These are phyloP conservation scores for Nomia melanderi DNA, from an alignment of 1,140 invertebrate genomes.

Conservation along the genomic window DNA sequence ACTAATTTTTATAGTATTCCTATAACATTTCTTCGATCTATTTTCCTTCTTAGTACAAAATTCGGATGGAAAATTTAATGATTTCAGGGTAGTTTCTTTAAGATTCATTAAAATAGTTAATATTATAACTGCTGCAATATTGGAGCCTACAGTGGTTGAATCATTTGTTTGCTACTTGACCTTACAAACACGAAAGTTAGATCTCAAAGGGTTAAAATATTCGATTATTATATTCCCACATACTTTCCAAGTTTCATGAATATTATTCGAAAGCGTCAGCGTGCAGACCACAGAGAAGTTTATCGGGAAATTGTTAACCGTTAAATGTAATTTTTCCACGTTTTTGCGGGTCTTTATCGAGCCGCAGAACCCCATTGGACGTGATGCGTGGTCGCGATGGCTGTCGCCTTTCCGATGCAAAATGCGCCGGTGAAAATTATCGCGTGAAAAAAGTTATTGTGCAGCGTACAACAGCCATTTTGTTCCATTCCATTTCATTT, in stretches of 20 bases:
- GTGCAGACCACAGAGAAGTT: not conserved
- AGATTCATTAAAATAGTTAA: too few relatives aligned
- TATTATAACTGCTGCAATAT: too few relatives aligned
- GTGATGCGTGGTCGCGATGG: not conserved
- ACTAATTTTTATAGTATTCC: too few relatives aligned
- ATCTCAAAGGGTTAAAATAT: too few relatives aligned
- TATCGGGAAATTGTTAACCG: slow-evolving; percentile 1
- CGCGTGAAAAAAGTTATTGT: slow-evolving; percentile 16
- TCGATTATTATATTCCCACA: too few relatives aligned
- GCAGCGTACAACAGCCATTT: not conserved
- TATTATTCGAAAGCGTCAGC: not conserved
- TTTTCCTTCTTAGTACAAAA: too few relatives aligned
- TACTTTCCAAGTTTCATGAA: not conserved
- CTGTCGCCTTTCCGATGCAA: not conserved
- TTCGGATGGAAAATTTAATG: too few relatives aligned
- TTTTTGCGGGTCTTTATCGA: slow-evolving; percentile 19
- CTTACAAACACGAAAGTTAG: too few relatives aligned
- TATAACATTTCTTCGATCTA: too few relatives aligned
- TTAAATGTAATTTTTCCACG: not conserved
- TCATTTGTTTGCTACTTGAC: too few relatives aligned
- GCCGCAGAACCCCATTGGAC: not conserved
- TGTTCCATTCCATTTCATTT: not conserved
- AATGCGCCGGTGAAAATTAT: slow-evolving; percentile 22
- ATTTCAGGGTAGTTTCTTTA: too few relatives aligned
- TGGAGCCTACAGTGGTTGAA: too few relatives aligned